phyloP scores from a whole-genome alignment of 2,113 vertebrate genomes.

The Sterna hirundo region DNA sequence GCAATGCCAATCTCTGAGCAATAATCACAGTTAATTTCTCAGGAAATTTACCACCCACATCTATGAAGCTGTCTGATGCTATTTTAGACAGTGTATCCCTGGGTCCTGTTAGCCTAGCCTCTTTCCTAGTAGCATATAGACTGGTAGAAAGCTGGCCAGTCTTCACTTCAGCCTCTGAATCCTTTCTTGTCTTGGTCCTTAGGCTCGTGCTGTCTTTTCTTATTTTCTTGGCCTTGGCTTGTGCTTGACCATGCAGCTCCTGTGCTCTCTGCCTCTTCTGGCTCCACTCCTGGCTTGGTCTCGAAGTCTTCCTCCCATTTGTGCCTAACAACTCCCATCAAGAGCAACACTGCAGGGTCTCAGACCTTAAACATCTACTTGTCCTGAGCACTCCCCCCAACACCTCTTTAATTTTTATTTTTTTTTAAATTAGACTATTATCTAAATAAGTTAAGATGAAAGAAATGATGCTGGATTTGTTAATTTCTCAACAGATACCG shows the following conservation, averaged over 20 bases:
- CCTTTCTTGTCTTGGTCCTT: neutral
- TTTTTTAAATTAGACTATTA: neutral
- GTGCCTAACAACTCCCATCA: neutral
- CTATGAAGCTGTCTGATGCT: neutral
- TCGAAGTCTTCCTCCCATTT: neutral
- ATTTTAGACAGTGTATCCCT: neutral
- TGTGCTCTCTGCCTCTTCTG: neutral
- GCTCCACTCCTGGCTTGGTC: neutral
- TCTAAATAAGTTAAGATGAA: neutral
- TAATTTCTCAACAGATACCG: neutral
- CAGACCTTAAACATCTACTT: neutral
- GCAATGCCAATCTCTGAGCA: neutral
- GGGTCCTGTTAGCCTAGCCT: neutral
- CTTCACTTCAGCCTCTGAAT: neutral
- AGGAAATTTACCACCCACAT: neutral
- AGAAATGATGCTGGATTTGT: neutral
- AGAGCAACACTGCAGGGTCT: neutral
- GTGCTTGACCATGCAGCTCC: neutral
- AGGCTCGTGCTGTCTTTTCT: neutral
- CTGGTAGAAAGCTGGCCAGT: neutral
- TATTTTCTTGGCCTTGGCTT: neutral
- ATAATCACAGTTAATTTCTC: neutral
- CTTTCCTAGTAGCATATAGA: neutral
- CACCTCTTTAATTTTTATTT: too few relatives aligned
- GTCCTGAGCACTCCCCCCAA: neutral